Conservation (phyloP, 2,797 vertebrate genomes). For the Diglossa cyanea region DNA sequence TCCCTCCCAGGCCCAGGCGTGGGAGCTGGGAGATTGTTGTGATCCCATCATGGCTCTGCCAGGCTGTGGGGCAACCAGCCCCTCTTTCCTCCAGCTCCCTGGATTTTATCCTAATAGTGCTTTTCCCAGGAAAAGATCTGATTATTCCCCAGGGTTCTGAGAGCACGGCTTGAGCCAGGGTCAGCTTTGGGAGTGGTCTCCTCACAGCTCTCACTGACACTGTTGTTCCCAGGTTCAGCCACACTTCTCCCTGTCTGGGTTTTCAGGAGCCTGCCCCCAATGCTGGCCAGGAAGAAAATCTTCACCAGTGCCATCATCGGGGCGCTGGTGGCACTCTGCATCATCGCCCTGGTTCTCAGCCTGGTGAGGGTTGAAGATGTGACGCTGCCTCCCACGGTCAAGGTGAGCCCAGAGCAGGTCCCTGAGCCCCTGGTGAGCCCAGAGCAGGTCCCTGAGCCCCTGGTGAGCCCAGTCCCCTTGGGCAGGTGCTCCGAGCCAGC, state of each 20-base stretch:
- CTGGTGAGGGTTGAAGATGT: slow-evolving; percentile 43
- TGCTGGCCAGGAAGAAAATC: background rate
- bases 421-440: slow-evolving; percentile 25
- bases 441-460: background rate
- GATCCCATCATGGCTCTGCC: background rate
- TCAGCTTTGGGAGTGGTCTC: background rate
- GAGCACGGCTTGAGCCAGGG: background rate
- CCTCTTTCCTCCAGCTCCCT: background rate
- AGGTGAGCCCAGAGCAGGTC: slow-evolving; percentile 44
- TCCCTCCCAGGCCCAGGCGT: background rate
- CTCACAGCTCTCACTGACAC: background rate
- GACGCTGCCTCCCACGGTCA: background rate
- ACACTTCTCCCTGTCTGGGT: background rate
- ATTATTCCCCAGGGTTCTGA: background rate
- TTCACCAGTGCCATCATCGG: background rate
- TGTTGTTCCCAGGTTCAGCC: accelerated
- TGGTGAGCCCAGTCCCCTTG: background rate
- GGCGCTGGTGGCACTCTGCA: background rate
- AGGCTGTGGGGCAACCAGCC: background rate
- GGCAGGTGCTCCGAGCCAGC: background rate
- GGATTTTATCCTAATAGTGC: background rate
- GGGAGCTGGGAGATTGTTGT: background rate
- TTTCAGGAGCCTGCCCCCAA: background rate
- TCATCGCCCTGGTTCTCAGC: slow-evolving; percentile 57
- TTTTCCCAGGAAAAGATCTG: background rate